These are phyloP conservation scores for Erythrocercus mccallii DNA, from an alignment of 2,113 vertebrate species.

Conservation along the genomic window DNA sequence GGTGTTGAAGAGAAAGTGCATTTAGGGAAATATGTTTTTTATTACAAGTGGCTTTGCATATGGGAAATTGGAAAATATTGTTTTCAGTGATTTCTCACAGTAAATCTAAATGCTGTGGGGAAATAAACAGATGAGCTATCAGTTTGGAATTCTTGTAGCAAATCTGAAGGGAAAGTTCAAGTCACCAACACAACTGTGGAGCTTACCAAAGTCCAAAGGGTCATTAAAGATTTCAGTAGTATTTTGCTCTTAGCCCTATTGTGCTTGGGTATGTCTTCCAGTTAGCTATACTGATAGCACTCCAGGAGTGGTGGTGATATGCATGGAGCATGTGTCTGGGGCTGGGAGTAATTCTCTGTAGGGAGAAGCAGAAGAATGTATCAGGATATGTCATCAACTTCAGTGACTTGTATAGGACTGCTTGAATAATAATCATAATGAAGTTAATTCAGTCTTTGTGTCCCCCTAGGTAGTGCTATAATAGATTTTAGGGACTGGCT, in stretches of 20 bases:
- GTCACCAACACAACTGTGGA: neutral
- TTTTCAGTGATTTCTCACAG: neutral
- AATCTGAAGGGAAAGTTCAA: neutral
- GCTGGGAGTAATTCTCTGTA: neutral
- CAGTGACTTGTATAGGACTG: neutral
- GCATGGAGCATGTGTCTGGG: no score
- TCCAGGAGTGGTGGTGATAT: neutral
- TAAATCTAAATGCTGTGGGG: neutral
- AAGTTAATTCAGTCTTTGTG: neutral
- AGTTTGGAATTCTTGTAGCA: neutral
- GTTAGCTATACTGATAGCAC: neutral
- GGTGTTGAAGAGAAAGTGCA: neutral
- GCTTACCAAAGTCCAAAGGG: neutral
- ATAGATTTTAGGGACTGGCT: neutral
- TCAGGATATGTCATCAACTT: neutral
- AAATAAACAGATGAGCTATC: neutral
- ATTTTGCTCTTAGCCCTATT: neutral
- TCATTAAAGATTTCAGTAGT: neutral
- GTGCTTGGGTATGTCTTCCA: neutral
- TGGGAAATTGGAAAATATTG: neutral
- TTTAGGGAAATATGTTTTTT: constrained; percentile 1
- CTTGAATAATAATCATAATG: neutral
- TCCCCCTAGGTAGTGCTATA: neutral
- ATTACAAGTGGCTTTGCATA: neutral
- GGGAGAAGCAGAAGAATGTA: neutral